Evolutionary conservation across 2,113 vertebrate genomes (phyloP), one percentile per base, ranked within the genome.

Genomic region (Coregonus clupeaformis): DNA sequence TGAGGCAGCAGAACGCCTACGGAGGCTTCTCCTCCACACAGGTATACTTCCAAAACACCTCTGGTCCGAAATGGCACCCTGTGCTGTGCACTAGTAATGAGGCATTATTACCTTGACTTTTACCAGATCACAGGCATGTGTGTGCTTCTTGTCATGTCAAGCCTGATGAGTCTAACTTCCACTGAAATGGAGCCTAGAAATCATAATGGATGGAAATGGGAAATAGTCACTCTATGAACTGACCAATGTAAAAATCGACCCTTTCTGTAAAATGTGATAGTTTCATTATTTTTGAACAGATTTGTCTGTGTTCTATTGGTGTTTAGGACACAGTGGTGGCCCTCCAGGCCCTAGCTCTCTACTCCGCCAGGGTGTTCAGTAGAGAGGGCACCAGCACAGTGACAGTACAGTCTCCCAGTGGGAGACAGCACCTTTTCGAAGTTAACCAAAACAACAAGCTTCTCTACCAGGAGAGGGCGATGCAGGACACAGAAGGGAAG

Each of bases 21-120:
- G 94, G 94, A 78, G 92, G 94, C 30, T 95, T 93, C 85, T 90
- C 88, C 4, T 93, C 92, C 25, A 93, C 92, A 0, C 92, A 92
- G 94, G 95, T 95, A 62, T 7, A 3, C 32, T 36, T 36, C 32
- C 27, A n/a, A 36, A 49, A 16, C 47, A 0, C 47, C 47, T 14
- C 47, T 49, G 47, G 2, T 49, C 47, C 13, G 4, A 49, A 49
- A 49, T 14, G 47, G 13, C 47, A 11, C 6, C 6, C 32, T 1
- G 6, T 36, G 32, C 32, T 36, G 6, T 36, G 32, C 32, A 7
- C 14, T 16, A 49, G 14, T 4, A 49, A 3, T 49, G 47, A 49
- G 47, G 47, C 3, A 3, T 49, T 49, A 16, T 16, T 14, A 49
- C 13, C 14, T 49, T 49, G 13, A 49, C 32, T 36, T 36, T 22